Evolutionary conservation across 1,140 invertebrate species (phyloP).

Genomic region (Saccostrea cuccullata): DNA sequence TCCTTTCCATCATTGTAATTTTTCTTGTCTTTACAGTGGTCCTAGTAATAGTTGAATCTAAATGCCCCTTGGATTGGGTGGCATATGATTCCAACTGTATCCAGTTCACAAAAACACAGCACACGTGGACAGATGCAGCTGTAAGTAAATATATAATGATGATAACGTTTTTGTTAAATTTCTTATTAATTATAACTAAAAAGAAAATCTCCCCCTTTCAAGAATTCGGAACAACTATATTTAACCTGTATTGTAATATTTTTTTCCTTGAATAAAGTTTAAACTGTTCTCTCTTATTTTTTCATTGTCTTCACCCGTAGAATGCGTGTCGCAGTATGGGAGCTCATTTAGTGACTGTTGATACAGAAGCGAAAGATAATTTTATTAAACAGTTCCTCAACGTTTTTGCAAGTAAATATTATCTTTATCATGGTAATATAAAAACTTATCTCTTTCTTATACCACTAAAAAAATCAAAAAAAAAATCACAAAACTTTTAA

Average conservation of each 20-base stretch:
- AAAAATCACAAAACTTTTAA: no score
- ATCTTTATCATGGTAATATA: neutral
- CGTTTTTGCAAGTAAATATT: slow-evolving; percentile 45
- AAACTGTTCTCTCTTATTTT: no score
- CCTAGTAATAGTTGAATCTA: neutral
- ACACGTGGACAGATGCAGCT: neutral
- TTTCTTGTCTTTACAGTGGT: neutral
- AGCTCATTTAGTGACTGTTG: slow-evolving; percentile 43
- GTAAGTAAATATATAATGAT: neutral
- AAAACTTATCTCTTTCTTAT: no score
- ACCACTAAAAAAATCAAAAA: no score
- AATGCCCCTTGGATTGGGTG: slow-evolving; percentile 35
- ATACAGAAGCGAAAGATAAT: slow-evolving; percentile 48
- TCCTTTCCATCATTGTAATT: neutral
- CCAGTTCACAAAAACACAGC: neutral
- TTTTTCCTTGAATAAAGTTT: no score
- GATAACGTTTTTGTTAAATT: no score
- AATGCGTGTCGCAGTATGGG: slow-evolving; percentile 42
- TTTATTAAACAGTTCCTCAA: slow-evolving; percentile 42
- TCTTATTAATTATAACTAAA: no score
- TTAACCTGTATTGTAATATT: no score
- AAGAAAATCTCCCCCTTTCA: no score
- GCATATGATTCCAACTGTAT: neutral
- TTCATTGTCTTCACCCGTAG: neutral
- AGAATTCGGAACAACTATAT: no score